Evolutionary conservation across 1,140 invertebrate genomes (phyloP).

Genomic region (Chelonus insularis): DNA sequence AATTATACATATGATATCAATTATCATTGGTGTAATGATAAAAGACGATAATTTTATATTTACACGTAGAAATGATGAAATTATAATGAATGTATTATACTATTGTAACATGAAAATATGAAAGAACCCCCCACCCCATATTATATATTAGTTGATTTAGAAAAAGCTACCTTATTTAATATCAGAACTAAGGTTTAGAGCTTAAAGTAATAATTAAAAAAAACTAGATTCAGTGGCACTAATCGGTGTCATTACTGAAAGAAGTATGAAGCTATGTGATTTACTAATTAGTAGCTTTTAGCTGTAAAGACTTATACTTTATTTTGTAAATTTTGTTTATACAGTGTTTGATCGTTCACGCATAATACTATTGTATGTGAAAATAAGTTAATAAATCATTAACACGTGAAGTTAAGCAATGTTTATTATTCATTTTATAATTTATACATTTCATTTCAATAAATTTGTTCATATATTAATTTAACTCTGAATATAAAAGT

Average conservation of each 20-base stretch:
- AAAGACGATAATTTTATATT: conserved; percentile 62
- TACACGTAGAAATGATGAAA: conserved; percentile 47
- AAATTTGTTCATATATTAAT: no score
- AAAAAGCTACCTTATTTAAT: conserved; percentile 55
- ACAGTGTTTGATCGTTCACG: conserved; percentile 61
- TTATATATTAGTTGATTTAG: conserved; percentile 46
- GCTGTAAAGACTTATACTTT: conserved; percentile 62
- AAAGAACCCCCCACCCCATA: conserved; percentile 34
- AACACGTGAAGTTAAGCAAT: conserved; percentile 57
- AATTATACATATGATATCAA: conserved; percentile 46
- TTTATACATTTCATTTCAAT: no score
- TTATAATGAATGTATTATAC: conserved; percentile 55
- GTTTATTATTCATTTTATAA: neutral
- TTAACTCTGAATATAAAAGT: no score
- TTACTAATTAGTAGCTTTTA: conserved; percentile 62
- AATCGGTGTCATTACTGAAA: neutral
- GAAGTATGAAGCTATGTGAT: conserved; percentile 61
- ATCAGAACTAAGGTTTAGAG: conserved; percentile 37
- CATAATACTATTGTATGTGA: conserved; percentile 63
- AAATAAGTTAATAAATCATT: conserved; percentile 62
- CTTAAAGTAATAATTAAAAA: conserved; percentile 24
- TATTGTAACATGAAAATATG: conserved; percentile 43
- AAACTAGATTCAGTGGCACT: conserved; percentile 1
- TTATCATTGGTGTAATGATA: conserved; percentile 51
- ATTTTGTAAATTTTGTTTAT: conserved; percentile 64